A percentile compares a stretch with the other conserved stretches of the same genome.
Evolutionary conservation across 2,797 vertebrate species (phyloP).

Genomic region (Basileuterus tristriatus): DNA sequence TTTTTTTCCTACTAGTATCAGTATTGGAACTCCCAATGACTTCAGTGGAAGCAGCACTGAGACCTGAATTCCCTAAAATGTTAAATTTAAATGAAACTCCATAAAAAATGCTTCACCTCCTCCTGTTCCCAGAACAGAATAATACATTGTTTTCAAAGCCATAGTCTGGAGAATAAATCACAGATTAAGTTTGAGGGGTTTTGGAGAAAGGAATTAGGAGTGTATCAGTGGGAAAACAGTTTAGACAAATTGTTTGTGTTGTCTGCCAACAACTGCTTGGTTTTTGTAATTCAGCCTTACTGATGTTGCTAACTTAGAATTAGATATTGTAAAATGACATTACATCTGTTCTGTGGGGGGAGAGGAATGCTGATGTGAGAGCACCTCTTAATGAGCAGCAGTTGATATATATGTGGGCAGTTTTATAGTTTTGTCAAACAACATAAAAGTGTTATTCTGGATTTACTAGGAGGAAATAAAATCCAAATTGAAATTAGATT

Average conservation of each 20-base stretch:
- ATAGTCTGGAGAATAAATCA: background rate
- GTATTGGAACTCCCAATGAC: background rate
- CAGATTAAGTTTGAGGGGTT: background rate
- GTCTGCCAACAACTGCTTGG: background rate
- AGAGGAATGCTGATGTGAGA: background rate
- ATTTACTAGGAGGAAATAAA: slow-evolving; percentile 43
- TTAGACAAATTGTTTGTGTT: background rate
- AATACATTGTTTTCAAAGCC: background rate
- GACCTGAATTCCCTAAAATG: background rate
- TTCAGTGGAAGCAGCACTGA: background rate
- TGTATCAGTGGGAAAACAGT: background rate
- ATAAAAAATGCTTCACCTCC: background rate
- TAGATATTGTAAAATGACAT: background rate
- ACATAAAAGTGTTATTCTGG: slow-evolving; percentile 21
- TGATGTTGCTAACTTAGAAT: background rate
- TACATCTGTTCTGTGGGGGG: background rate
- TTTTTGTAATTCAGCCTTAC: background rate
- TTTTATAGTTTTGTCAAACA: slow-evolving; percentile 29
- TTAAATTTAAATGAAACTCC: background rate
- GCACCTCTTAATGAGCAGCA: background rate
- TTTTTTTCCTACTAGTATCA: background rate
- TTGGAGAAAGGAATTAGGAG: background rate
- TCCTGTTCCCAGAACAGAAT: background rate
- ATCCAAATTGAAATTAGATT: slow-evolving; percentile 27
- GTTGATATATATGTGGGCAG: background rate